Evolutionary conservation across 2,888 invertebrate species (phyloP).

Genomic region (Caenorhabditis sp.): DNA sequence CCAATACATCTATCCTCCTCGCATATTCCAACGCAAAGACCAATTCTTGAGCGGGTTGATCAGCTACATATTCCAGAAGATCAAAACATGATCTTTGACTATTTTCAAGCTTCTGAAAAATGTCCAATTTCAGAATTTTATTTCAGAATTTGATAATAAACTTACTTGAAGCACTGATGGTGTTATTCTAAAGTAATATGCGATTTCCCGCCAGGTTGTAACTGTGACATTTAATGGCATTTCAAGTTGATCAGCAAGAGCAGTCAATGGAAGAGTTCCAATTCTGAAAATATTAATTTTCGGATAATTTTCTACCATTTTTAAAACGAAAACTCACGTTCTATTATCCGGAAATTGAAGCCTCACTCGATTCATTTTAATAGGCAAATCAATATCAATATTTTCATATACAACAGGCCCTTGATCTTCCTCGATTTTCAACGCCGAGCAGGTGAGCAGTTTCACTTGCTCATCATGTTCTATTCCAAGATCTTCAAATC

Average conservation of each 20-base stretch:
- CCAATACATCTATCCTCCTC: slow-evolving; percentile 35
- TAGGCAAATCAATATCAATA: slow-evolving; percentile 7
- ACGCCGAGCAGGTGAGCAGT: no score
- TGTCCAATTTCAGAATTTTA: background rate
- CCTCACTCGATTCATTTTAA: background rate
- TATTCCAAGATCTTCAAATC: slow-evolving; percentile 7
- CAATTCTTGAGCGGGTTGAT: slow-evolving; percentile 10
- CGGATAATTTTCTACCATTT: background rate
- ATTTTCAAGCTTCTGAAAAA: slow-evolving; percentile 15
- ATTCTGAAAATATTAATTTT: slow-evolving; percentile 1
- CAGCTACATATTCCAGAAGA: slow-evolving; percentile 4
- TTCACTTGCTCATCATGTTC: background rate
- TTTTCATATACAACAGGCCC: slow-evolving; percentile 12
- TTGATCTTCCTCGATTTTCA: no score
- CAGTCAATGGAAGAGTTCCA: background rate
- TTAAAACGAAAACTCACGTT: background rate
- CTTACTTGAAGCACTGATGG: background rate
- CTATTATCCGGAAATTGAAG: background rate
- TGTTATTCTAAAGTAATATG: slow-evolving; percentile 2
- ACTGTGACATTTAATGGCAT: slow-evolving; percentile 5
- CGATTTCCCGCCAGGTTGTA: background rate
- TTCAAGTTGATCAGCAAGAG: slow-evolving; percentile 2
- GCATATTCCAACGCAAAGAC: slow-evolving; percentile 15
- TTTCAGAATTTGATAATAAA: background rate
- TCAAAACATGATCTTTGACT: slow-evolving; percentile 5